Base-by-base conservation (phyloP, 2,888 invertebrate species). In the Cryptosula pallasiana region DNA sequence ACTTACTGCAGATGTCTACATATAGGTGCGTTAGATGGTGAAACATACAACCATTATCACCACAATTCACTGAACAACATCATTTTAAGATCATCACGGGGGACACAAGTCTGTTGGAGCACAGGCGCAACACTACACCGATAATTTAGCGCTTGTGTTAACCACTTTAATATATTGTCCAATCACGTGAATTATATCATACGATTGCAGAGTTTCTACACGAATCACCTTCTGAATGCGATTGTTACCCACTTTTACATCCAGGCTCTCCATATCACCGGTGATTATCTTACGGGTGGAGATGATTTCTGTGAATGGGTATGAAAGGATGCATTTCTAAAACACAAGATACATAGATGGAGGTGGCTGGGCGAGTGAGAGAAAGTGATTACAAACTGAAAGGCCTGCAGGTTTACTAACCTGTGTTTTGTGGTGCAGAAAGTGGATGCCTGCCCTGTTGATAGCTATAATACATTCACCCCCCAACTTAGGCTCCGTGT, bases 171-270 rank as follows among this genome's bases (percentile, higher is more conserved):
- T 95, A 87, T 98, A 98, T 86, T 98, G 97, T 35, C 95, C 89
- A 81, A 98, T 95, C 79, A 98, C 89, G 76, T 96, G 90, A 69
- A 95, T 94, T 79, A 98, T 94, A 86, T 98, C 97, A 81, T 95
- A 95, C 55, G 97, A 96, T 87, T 86, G 85, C 86, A 97, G 95
- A 0, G 97, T 98, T 84, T 97, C 96, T 78, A 98, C 90, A 78
- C 95, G 89, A 75, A 95, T 94, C 79, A 96, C 94, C 77, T 94
- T 90, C 86, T 96, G 96, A 84, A 95, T 94, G 90, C 96, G 91
- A 81, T 97, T 87, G 82, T 96, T 95, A 36, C 97, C 96, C 81
- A 95, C 93, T 86, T 97, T 97, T 91, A 98, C 92, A 87, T 98
- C 97, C 84, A 98, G 88, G 87, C 78, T 82, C 71, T 79, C 79